phyloP scores from a whole-genome alignment of 2,888 invertebrate species.

The Lasius fuliginosus region DNA sequence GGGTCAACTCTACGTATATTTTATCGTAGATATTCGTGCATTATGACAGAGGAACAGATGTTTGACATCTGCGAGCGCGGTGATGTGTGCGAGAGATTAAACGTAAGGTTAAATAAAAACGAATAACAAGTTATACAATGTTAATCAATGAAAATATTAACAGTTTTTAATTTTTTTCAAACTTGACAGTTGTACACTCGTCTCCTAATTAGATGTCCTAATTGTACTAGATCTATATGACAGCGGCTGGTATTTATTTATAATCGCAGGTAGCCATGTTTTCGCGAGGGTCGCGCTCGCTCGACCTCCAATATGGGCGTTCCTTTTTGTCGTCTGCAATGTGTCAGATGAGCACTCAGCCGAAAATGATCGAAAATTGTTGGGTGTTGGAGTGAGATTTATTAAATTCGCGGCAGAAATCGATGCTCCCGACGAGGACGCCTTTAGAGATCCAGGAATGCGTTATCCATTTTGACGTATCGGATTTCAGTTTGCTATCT shows the following conservation, averaged over 20 bases:
- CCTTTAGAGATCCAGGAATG: not conserved
- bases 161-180: not conserved
- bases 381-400: slow-evolving; percentile 20
- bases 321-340: slow-evolving; percentile 81
- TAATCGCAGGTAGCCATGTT: slow-evolving; percentile 71
- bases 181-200: not conserved
- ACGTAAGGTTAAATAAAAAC: not conserved
- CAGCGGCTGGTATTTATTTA: slow-evolving; percentile 64
- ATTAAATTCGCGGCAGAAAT: not conserved
- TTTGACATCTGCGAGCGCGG: slow-evolving; percentile 7
- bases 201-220: not conserved
- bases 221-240: slow-evolving; percentile 8
- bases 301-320: slow-evolving; percentile 73
- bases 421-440: not conserved
- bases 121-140: not conserved
- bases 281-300: slow-evolving; percentile 53
- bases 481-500: not conserved
- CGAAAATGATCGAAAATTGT: slow-evolving; percentile 61
- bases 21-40: not conserved
- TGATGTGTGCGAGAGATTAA: not conserved
- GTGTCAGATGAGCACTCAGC: slow-evolving; percentile 72
- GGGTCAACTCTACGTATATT: too few relatives aligned
- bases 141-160: not conserved
- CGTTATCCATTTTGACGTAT: not conserved
- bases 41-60: not conserved